phyloP scores from a whole-genome alignment of 2,797 vertebrate genomes.

The Menidia menidia region DNA sequence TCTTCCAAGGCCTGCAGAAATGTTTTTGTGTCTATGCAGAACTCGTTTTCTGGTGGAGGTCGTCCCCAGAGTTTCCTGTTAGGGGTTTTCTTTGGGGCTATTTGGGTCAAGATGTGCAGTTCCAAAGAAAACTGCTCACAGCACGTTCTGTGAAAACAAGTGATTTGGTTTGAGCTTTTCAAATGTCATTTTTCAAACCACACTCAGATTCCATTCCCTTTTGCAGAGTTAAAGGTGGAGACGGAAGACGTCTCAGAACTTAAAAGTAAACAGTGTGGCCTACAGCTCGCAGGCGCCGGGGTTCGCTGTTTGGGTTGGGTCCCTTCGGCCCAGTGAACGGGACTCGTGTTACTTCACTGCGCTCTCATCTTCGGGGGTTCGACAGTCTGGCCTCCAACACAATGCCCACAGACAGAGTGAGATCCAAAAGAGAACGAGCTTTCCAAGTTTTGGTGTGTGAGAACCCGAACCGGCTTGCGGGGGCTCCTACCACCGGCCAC shows the following conservation, averaged over 20 bases:
- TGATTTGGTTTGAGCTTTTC: conserved; percentile 14
- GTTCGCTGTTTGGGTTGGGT: conserved; percentile 7
- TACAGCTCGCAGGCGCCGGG: background rate
- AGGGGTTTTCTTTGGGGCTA: conserved; percentile 21
- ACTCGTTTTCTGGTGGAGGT: conserved; percentile 12
- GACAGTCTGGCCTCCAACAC: conserved; percentile 13
- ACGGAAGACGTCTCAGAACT: conserved; percentile 5
- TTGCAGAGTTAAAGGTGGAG: background rate
- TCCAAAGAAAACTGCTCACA: conserved; percentile 40
- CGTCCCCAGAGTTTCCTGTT: conserved; percentile 3
- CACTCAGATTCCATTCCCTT: background rate
- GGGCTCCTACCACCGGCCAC: conserved; percentile 4
- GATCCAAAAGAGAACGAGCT: conserved; percentile 5
- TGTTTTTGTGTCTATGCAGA: conserved; percentile 14
- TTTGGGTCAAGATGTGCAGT: conserved; percentile 2
- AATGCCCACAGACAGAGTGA: conserved; percentile 3
- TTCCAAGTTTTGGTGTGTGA: background rate
- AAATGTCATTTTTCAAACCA: conserved; percentile 24
- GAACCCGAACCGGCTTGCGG: conserved; percentile 1
- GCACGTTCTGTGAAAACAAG: conserved; percentile 23
- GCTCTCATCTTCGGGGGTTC: conserved; percentile 8
- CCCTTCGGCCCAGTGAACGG: conserved; percentile 3
- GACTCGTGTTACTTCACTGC: conserved; percentile 7
- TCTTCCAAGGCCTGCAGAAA: background rate
- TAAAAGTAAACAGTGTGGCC: conserved; percentile 9